Evolutionary conservation across 2,888 invertebrate genomes (phyloP).

Genomic region (Morpho achilles): DNA sequence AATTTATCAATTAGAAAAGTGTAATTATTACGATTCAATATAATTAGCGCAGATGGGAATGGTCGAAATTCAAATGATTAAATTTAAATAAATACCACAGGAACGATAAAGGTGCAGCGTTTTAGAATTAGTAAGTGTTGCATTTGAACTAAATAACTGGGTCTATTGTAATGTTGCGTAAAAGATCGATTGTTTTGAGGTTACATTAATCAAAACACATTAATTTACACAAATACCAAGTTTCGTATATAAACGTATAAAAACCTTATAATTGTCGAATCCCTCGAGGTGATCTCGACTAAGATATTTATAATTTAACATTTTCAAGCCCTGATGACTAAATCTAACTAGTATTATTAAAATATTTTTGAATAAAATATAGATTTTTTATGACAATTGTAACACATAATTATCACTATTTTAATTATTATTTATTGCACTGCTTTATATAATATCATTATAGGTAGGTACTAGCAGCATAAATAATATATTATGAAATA

Average conservation of each 20-base stretch:
- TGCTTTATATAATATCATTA: no score
- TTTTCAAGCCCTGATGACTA: slow-evolving; percentile 33
- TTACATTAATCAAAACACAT: slow-evolving; percentile 30
- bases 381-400: background rate
- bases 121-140: slow-evolving; percentile 1
- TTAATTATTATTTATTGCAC: no score
- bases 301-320: slow-evolving; percentile 88
- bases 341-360: background rate
- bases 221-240: background rate
- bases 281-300: slow-evolving; percentile 91
- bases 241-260: background rate
- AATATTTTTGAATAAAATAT: no score
- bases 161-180: slow-evolving; percentile 35
- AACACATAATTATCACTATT: no score
- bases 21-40: no score
- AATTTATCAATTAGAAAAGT: no score
- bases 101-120: no score
- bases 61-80: no score
- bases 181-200: slow-evolving; percentile 47
- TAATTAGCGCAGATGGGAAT: no score
- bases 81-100: no score
- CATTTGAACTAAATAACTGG: slow-evolving; percentile 6
- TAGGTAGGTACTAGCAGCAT: no score
- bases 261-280: slow-evolving; percentile 96
- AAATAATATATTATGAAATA: no score